phyloP scores from a whole-genome alignment of 2,113 vertebrate species.

The Xiphophorus maculatus region DNA sequence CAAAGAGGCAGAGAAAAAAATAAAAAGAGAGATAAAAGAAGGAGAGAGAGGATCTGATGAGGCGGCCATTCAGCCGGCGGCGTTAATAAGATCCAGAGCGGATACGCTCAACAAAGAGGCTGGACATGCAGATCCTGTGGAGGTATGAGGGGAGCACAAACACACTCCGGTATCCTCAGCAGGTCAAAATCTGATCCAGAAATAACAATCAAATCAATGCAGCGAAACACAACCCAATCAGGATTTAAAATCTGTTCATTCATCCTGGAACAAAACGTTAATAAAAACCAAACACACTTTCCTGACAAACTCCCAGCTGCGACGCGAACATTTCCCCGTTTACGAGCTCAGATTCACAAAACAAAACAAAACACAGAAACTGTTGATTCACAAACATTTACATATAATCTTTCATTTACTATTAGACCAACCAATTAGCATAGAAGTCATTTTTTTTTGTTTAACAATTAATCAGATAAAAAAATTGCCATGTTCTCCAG shows the following conservation, averaged over 20 bases:
- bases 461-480: too few relatives aligned
- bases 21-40: slow-evolving; percentile 42
- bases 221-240: background rate
- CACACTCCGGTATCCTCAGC: background rate
- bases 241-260: background rate
- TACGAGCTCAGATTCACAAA: too few relatives aligned
- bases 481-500: too few relatives aligned
- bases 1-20: slow-evolving; percentile 55
- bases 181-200: background rate
- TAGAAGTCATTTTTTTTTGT: too few relatives aligned
- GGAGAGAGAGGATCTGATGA: slow-evolving; percentile 65
- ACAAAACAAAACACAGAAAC: too few relatives aligned
- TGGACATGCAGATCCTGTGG: slow-evolving; percentile 41
- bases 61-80: slow-evolving; percentile 58
- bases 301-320: too few relatives aligned
- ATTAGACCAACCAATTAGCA: background rate
- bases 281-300: too few relatives aligned
- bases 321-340: too few relatives aligned
- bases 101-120: slow-evolving; percentile 61
- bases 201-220: background rate
- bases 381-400: too few relatives aligned
- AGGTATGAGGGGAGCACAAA: slow-evolving; percentile 50
- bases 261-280: background rate
- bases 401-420: too few relatives aligned
- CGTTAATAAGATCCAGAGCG: slow-evolving; percentile 67